These are phyloP conservation scores for Drosophila miranda DNA, from an alignment of 1,140 invertebrate species.

Conservation along the genomic window DNA sequence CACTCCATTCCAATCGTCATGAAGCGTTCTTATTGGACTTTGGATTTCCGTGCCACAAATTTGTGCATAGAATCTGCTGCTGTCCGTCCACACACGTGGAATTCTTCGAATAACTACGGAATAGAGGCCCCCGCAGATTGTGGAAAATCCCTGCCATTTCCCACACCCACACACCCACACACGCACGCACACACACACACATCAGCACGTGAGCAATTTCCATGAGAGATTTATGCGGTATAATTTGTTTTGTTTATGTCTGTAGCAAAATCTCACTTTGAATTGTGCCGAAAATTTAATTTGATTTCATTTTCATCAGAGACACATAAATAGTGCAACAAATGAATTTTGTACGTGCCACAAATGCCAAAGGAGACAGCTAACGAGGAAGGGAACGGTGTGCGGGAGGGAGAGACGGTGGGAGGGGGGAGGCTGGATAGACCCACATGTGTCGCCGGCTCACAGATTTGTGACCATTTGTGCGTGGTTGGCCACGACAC, in stretches of 20 bases:
- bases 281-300: conserved; percentile 78
- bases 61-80: too few species aligned
- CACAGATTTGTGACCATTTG: conserved; percentile 76
- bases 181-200: conserved; percentile 12
- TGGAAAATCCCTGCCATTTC: conserved; percentile 26
- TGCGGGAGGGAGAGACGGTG: background rate
- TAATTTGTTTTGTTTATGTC: conserved; percentile 41
- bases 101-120: too few species aligned
- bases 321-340: conserved; percentile 74
- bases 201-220: conserved; percentile 10
- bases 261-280: conserved; percentile 60
- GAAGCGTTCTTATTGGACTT: too few species aligned
- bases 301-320: conserved; percentile 79
- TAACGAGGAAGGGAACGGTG: too few species aligned
- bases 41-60: too few species aligned
- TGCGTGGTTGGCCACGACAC: conserved; percentile 73
- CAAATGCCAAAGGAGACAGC: conserved; percentile 58
- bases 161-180: conserved; percentile 12
- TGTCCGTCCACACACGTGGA: too few species aligned
- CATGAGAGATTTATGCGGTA: conserved; percentile 22
- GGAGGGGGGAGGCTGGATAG: conserved; percentile 4
- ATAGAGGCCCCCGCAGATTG: too few species aligned
- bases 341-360: conserved; percentile 78
- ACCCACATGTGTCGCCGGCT: conserved; percentile 55
- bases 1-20: too few species aligned